A percentile compares a stretch with the other conserved stretches of the same genome.
Evolutionary conservation across 1,140 invertebrate genomes (phyloP).

Genomic region (Chlorops oryzae): DNA sequence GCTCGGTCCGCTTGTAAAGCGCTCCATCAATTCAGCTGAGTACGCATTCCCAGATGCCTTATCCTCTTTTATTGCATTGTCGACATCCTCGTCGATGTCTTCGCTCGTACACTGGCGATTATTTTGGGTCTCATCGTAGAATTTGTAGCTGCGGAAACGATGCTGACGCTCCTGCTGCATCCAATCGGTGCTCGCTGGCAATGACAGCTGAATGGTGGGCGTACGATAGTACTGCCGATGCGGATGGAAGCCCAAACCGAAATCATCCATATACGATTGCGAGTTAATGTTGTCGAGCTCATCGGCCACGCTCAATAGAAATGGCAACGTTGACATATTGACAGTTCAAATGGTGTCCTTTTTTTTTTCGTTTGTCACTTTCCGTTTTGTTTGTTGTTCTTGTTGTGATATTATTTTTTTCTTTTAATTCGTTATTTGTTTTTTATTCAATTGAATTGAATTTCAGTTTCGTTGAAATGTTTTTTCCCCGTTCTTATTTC

Average conservation of each 20-base stretch:
- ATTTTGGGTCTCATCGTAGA: slow-evolving; percentile 33
- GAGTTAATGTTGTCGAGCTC: slow-evolving; percentile 45
- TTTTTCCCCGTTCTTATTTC: background rate
- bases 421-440: background rate
- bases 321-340: slow-evolving; percentile 44
- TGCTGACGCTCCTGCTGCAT: slow-evolving; percentile 28
- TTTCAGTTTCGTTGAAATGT: background rate
- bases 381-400: slow-evolving; percentile 14
- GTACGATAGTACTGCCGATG: slow-evolving; percentile 43
- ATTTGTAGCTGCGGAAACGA: slow-evolving; percentile 37
- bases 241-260: slow-evolving; percentile 44
- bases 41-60: background rate
- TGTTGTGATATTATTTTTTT: background rate
- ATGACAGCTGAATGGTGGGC: slow-evolving; percentile 40
- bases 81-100: slow-evolving; percentile 9
- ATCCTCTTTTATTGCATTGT: slow-evolving; percentile 9
- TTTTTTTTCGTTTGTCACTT: slow-evolving; percentile 6
- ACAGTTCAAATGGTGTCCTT: slow-evolving; percentile 8
- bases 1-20: background rate
- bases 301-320: slow-evolving; percentile 43
- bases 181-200: slow-evolving; percentile 44
- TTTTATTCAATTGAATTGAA: background rate
- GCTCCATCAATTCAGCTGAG: background rate
- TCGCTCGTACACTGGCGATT: slow-evolving; percentile 29
- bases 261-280: slow-evolving; percentile 44